Percentiles rank a stretch among this genome's conserved stretches.
Evolutionary conservation across 2,113 vertebrate genomes (phyloP).

Genomic region (Amphilophus citrinellus): DNA sequence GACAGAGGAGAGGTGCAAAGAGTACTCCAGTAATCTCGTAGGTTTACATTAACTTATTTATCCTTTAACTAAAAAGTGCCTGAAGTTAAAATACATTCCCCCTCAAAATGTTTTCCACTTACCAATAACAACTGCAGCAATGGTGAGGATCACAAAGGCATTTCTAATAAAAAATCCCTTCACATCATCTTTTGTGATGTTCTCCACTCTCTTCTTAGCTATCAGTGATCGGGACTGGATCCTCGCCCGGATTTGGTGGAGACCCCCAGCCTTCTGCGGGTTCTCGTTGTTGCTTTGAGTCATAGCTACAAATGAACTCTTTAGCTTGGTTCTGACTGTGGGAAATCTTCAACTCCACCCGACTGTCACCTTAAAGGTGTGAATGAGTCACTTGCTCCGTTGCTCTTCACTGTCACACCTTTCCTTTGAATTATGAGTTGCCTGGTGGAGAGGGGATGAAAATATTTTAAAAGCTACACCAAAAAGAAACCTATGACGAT

Average conservation of each 20-base stretch:
- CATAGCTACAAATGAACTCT: slow-evolving; percentile 75
- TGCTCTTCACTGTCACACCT: not conserved
- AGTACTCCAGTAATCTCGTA: not conserved
- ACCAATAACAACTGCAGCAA: slow-evolving; percentile 94
- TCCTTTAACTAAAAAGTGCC: not conserved
- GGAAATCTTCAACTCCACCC: not conserved
- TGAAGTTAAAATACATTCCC: not conserved
- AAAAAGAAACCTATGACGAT: not conserved
- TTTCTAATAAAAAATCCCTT: slow-evolving; percentile 90
- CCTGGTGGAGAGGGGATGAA: not conserved
- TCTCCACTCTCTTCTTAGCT: slow-evolving; percentile 90
- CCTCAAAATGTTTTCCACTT: slow-evolving; percentile 65
- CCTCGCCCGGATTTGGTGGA: slow-evolving; percentile 87
- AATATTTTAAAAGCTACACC: not conserved
- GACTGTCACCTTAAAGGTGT: not conserved
- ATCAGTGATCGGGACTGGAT: slow-evolving; percentile 86
- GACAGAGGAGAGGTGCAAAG: not conserved
- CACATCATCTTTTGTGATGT: slow-evolving; percentile 87
- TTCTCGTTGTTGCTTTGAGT: slow-evolving; percentile 90
- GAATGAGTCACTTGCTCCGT: not conserved
- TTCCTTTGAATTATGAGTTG: slow-evolving; percentile 11
- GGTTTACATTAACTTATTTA: not conserved
- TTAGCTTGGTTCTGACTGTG: not conserved
- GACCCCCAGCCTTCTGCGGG: slow-evolving; percentile 78
- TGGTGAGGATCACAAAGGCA: slow-evolving; percentile 93